Evolutionary conservation across 2,888 invertebrate species (phyloP).

Genomic region (Amblyjoppa fuscipennis): DNA sequence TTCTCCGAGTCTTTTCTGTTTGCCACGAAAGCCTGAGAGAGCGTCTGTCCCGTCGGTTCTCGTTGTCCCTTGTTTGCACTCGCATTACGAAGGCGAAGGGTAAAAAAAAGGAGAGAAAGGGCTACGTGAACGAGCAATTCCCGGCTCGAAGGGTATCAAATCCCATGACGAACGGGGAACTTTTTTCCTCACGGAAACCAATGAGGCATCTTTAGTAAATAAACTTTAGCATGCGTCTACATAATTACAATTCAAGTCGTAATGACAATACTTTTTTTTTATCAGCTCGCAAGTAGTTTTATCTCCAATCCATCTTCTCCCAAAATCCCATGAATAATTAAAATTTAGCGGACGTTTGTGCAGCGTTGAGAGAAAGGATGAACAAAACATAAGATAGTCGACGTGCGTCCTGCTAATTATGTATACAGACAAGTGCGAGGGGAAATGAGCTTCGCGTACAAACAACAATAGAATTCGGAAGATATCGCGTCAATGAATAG

Average conservation of each 20-base stretch:
- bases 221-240: background rate
- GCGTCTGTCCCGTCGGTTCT: constrained; percentile 58
- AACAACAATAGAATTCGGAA: constrained; percentile 36
- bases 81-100: constrained; percentile 59
- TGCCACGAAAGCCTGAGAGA: constrained; percentile 62
- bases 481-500: constrained; percentile 16
- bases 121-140: constrained; percentile 22
- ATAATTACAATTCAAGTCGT: background rate
- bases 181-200: background rate
- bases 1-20: constrained; percentile 49
- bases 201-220: background rate
- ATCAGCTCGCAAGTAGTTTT: background rate
- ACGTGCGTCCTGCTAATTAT: constrained; percentile 18
- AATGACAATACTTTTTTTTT: background rate
- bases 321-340: constrained; percentile 49
- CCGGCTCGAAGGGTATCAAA: background rate
- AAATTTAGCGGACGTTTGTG: constrained; percentile 29
- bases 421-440: constrained; percentile 1
- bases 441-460: background rate
- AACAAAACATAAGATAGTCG: background rate
- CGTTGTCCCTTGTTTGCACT: constrained; percentile 76
- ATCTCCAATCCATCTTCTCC: background rate
- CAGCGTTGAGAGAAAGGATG: background rate
- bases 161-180: background rate
- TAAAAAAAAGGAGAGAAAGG: constrained; percentile 63